Evolutionary conservation across 2,888 invertebrate species (phyloP), one percentile per base, ranked within the genome.

Genomic region (Colostygia pectinataria): DNA sequence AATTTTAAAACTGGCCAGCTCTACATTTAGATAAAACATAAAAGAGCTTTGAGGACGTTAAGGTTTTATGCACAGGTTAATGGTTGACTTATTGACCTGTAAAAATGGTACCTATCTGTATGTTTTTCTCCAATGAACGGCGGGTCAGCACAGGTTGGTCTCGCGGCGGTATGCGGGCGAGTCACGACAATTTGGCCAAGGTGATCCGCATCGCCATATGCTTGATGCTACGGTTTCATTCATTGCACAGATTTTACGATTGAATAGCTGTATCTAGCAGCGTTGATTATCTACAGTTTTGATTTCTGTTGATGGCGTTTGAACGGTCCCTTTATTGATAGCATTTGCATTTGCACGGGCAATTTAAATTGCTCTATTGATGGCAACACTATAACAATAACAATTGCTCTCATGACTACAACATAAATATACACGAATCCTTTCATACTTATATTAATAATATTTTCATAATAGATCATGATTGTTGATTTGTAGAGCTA

Each of bases 161-260:
- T 25, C 13, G 24, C 28, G 20, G 37, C 37, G 45, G 52, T 41
- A 33, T 41, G 51, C 42, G 27, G 43, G 53, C 60, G 15, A 58
- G 58, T 58, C 58, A 54, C 58, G 53, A 55, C 42, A 58, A 68
- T 68, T 61, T 77, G 80, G 78, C 77, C 80, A 79, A 80, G 80
- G 80, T 59, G 64, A 77, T 46, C 78, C 57, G 45, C 60, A 54
- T 54, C 52, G 41, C 56, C 60, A 57, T 59, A 56, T 57, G 57
- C 53, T 46, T 42, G 57, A 55, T 63, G 67, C 51, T 59, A 61
- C 57, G 57, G 54, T 55, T 52, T 52, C 65, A 67, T 67, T 67
- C 60, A 61, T 32, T 61, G 47, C 38, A 29, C 33, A 41, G 32
- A 24, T 40, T 36, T 45, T 48, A 37, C 51, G 37, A 45, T 45